Evolutionary conservation across 2,113 vertebrate genomes (phyloP), one percentile per base, ranked within the genome.

Genomic region (Chloropsis hardwickii): DNA sequence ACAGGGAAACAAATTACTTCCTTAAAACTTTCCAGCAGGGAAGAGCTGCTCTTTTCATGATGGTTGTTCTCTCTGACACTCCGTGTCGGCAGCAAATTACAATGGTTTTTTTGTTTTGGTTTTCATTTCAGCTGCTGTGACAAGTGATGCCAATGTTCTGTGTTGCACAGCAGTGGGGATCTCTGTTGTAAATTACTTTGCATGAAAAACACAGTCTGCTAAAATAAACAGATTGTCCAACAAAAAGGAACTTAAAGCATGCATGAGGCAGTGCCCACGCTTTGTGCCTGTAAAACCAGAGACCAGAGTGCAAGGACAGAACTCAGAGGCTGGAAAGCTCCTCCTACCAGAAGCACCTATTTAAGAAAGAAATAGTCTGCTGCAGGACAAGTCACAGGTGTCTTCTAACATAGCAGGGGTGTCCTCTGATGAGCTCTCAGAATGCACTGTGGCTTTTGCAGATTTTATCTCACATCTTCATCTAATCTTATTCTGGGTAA

Each of bases 251-350:
- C 19, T 54, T 69, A 47, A 51, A 39, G 40, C 15, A 3, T 51
- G 5, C 0, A 0, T 19, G 67, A 29, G n/a, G 24, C 90, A 62
- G n/a, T 0, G 0, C 17, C n/a, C 31, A 6, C 0, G 0, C 10
- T 40, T 48, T n/a, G 13, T 2, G 0, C 42, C 29, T 58, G 29
- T 37, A 13, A 70, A 81, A 90, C 27, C 39, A 20, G 54, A 85
- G 50, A 50, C 15, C 40, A n/a, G n/a, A 65, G 62, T 27, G 14
- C 19, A 70, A 53, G 25, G 10, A 23, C 54, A 45, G 28, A 33
- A 5, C 23, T 50, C 0, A 0, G 51, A 66, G 51, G 25, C 25
- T 71, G 56, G 35, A 66, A 62, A n/a, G 28, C 51, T 87, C 8
- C 45, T 81, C 40, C 37, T 84, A 45, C 42, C 33, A 40, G 53